Conservation (phyloP, 2,888 invertebrate genomes). For the Coenonympha arcania region DNA sequence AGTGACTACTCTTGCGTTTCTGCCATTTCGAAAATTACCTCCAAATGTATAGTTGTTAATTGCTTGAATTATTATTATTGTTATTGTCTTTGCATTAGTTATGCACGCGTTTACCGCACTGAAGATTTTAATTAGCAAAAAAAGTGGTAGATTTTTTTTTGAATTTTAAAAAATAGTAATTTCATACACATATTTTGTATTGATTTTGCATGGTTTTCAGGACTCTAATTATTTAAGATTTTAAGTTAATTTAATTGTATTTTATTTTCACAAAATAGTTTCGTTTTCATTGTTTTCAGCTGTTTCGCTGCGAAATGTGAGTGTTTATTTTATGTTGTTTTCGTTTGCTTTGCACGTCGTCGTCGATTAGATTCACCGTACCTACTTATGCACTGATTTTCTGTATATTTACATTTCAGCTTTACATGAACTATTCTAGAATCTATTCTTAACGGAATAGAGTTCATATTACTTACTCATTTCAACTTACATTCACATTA, state of each 20-base stretch:
- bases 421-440: background rate
- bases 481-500: no score
- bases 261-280: constrained; percentile 30
- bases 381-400: background rate
- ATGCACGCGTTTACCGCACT: background rate
- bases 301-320: constrained; percentile 59
- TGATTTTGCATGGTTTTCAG: background rate
- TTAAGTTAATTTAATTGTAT: constrained; percentile 30
- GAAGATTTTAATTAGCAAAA: background rate
- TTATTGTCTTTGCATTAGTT: no score
- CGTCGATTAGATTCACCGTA: constrained; percentile 6
- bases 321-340: constrained; percentile 48
- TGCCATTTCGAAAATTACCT: no score
- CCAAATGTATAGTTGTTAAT: no score
- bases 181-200: background rate
- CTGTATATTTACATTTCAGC: background rate
- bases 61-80: no score
- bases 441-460: background rate
- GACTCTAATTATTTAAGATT: constrained; percentile 2
- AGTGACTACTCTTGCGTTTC: no score
- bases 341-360: constrained; percentile 35
- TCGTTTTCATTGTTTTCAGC: constrained; percentile 56
- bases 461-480: background rate
- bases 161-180: background rate
- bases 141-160: background rate